Percentiles rank a stretch among this genome's conserved stretches.
These are phyloP conservation scores for Halcyon chelicuti DNA, from an alignment of 2,797 vertebrate species.

Conservation along the genomic window DNA sequence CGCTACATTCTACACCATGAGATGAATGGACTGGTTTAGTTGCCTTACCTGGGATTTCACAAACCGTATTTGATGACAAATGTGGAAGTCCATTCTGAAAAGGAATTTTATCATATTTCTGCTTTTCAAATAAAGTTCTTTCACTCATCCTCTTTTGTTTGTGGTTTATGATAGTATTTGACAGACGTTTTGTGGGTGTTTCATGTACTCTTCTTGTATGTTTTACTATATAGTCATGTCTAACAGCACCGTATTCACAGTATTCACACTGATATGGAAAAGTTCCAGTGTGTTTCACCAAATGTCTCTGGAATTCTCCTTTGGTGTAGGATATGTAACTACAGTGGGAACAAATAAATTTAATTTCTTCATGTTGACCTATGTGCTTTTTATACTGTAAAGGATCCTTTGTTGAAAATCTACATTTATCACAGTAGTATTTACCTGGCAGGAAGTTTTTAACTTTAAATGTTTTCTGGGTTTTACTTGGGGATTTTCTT, in stretches of 20 bases:
- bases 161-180: constrained; percentile 28
- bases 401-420: constrained; percentile 86
- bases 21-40: not conserved
- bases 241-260: constrained; percentile 91
- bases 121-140: constrained; percentile 49
- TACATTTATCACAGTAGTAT: constrained; percentile 90
- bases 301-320: constrained; percentile 89
- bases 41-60: constrained; percentile 10
- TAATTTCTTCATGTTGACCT: constrained; percentile 86
- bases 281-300: constrained; percentile 88
- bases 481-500: not conserved
- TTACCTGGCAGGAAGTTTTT: constrained; percentile 79
- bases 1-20: constrained; percentile 16
- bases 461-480: constrained; percentile 63
- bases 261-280: constrained; percentile 90
- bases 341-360: constrained; percentile 92
- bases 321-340: constrained; percentile 88
- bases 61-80: constrained; percentile 23
- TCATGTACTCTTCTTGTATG: constrained; percentile 90
- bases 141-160: constrained; percentile 55
- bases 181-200: constrained; percentile 23
- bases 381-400: constrained; percentile 86
- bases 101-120: not conserved
- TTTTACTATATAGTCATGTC: constrained; percentile 91
- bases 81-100: constrained; percentile 31